A percentile compares a stretch with the other conserved stretches of the same genome.
phyloP scores from a whole-genome alignment of 2,797 vertebrate species.

The Tolypeutes matacus region DNA sequence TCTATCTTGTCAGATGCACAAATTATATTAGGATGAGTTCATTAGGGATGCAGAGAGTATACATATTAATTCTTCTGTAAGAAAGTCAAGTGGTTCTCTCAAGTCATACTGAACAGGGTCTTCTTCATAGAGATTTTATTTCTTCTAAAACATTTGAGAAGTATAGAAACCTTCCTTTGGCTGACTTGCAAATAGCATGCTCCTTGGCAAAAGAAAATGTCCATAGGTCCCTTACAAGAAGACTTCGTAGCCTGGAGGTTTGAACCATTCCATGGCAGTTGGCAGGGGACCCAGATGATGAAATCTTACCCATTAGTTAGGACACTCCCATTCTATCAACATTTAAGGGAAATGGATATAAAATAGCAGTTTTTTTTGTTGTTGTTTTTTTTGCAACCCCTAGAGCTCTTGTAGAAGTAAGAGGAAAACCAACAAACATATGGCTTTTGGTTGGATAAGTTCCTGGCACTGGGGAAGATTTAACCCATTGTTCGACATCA shows the following conservation, averaged over 20 bases:
- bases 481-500: not conserved
- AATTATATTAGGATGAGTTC: not conserved
- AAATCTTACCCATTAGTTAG: not conserved
- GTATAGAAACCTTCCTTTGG: slow-evolving; percentile 34
- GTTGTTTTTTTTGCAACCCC: not conserved
- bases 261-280: not conserved
- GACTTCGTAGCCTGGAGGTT: not conserved
- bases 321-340: not conserved
- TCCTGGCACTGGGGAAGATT: not conserved
- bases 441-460: slow-evolving; percentile 54
- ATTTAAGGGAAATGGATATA: not conserved
- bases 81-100: not conserved
- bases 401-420: not conserved
- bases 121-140: not conserved
- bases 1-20: not conserved
- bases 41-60: not conserved
- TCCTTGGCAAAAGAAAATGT: not conserved
- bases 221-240: slow-evolving; percentile 11
- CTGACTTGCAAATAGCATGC: slow-evolving; percentile 6
- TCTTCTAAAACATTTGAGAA: not conserved
- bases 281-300: not conserved
- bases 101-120: not conserved
- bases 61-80: not conserved
- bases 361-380: not conserved
- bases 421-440: not conserved